Base-by-base conservation (phyloP, 2,888 invertebrate genomes). In the Bimastos eiseni region DNA sequence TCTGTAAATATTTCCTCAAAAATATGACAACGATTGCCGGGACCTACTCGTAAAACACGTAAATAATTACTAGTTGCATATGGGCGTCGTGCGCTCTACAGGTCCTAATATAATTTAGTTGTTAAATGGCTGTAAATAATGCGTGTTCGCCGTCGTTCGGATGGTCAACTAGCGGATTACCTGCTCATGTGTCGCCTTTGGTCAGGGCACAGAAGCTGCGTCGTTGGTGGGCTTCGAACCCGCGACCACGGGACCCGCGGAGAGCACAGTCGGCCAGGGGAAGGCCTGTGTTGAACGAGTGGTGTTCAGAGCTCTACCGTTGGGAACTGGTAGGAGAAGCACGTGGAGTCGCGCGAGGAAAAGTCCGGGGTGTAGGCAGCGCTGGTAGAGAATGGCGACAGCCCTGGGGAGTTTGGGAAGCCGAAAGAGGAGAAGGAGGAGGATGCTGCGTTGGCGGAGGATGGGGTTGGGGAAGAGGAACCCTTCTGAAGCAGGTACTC, bases 21-120 rank as follows among this genome's bases (percentile, higher is more conserved):
- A 70, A 8, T 70, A 17, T n/a, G n/a, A 15, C 70, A 70, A 70
- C 11, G n/a, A n/a, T 70, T 70, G 70, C n/a, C 8, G 70, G 49
- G 70, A n/a, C 17, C 70, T 70, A 70, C 70, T 70, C 30, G n/a
- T 70, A n/a, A 70, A 70, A 70, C n/a, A 70, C 70, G 70, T 70
- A 70, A 70, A 70, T 70, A 70, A 70, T 70, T 70, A 70, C 70
- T 70, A 70, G 70, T 55, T 70, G 70, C 70, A 70, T 70, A 70
- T 70, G 70, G n/a, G 70, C n/a, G 70, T 70, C n/a, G 70, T 70
- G 70, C n/a, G 70, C 70, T n/a, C 70, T 70, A 70, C 70, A 70
- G 70, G 70, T 70, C 70, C 5, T 70, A 49, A 70, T 70, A 70
- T 70, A 70, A 70, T n/a, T 70, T 70, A 70, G 70, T 30, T 70